Evolutionary conservation across 2,888 invertebrate genomes (phyloP).

Genomic region (Apodemia mormo): DNA sequence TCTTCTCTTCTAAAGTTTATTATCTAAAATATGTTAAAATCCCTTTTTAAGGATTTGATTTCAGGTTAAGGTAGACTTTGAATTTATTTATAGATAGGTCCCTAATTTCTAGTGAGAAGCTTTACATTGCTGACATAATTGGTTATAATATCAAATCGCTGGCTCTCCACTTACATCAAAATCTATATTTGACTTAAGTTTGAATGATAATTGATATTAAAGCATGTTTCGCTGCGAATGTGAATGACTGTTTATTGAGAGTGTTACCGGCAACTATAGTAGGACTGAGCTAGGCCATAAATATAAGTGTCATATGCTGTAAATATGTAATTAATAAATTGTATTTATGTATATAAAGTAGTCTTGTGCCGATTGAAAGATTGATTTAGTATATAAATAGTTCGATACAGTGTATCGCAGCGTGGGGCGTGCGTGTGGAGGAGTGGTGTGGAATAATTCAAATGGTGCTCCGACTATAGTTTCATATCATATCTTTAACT

Average conservation of each 20-base stretch:
- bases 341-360: conserved; percentile 26
- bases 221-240: background rate
- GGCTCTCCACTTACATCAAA: conserved; percentile 6
- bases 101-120: no score
- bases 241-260: conserved; percentile 1
- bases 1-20: no score
- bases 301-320: conserved; percentile 19
- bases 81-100: no score
- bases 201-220: background rate
- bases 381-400: conserved; percentile 6
- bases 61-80: no score
- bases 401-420: conserved; percentile 18
- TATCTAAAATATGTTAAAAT: no score
- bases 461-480: conserved; percentile 76
- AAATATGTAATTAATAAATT: conserved; percentile 20
- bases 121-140: no score
- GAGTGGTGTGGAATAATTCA: conserved; percentile 41
- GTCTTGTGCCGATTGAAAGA: conserved; percentile 19
- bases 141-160: background rate
- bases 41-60: no score
- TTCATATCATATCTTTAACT: conserved; percentile 75
- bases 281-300: conserved; percentile 18
- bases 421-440: conserved; percentile 22
- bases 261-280: conserved; percentile 16
- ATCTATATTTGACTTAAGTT: background rate